A percentile compares a stretch with the other conserved stretches of the same genome.
Conservation (phyloP, 2,113 vertebrate genomes). For the Butorides virescens region DNA sequence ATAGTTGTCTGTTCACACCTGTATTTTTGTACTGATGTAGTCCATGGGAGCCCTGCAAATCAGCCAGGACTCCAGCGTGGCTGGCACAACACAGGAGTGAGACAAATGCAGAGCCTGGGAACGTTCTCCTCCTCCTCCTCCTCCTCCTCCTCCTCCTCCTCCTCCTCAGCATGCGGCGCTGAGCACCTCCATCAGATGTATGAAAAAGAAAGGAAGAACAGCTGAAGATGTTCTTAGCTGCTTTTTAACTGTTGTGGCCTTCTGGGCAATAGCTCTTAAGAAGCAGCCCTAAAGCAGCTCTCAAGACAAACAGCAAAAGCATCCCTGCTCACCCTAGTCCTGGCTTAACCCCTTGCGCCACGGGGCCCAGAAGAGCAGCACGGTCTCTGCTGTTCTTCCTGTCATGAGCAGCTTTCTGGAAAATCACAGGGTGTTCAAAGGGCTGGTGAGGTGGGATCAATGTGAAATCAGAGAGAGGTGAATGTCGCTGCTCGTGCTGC, state of each 20-base stretch:
- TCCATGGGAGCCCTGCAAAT: not conserved
- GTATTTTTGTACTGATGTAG: not conserved
- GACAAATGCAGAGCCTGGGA: not conserved
- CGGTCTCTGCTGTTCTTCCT: not conserved
- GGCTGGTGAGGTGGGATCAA: not conserved
- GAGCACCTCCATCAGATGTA: not conserved
- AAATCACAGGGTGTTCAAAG: not conserved
- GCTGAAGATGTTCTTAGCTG: not conserved
- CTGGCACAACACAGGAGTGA: not conserved
- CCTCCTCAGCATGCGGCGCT: rapidly evolving
- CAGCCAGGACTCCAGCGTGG: not conserved
- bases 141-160: not conserved
- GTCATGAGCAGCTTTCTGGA: not conserved
- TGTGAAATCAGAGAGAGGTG: not conserved
- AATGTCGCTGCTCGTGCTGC: not conserved
- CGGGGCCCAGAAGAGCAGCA: not conserved
- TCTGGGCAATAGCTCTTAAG: not conserved
- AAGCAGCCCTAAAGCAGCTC: not conserved
- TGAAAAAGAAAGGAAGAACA: not conserved
- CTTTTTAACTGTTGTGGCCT: not conserved
- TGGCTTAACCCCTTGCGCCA: not conserved
- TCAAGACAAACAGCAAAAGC: not conserved
- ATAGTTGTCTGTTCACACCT: not conserved
- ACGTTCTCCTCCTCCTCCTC: not conserved
- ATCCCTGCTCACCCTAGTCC: not conserved